Evolutionary conservation across 2,797 vertebrate species (phyloP).

Genomic region (Anabacerthia variegaticeps): DNA sequence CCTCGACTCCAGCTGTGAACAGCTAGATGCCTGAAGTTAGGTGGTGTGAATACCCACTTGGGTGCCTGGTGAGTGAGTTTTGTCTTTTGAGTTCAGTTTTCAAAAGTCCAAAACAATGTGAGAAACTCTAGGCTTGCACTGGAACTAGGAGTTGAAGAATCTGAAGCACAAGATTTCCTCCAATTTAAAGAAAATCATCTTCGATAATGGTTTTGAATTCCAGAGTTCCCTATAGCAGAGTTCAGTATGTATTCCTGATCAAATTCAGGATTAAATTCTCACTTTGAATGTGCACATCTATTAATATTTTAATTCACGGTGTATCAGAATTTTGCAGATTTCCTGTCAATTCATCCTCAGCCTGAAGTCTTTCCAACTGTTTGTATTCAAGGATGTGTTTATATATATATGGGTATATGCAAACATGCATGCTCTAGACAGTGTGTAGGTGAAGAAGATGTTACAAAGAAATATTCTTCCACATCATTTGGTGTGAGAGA

Average conservation of each 20-base stretch:
- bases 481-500: conserved; percentile 16
- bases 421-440: not conserved
- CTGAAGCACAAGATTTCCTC: not conserved
- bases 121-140: not conserved
- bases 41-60: not conserved
- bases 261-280: conserved; percentile 4
- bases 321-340: not conserved
- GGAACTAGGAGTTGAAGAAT: not conserved
- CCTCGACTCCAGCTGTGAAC: not conserved
- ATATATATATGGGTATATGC: not conserved
- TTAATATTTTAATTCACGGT: conserved; percentile 11
- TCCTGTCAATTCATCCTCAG: not conserved
- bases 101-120: not conserved
- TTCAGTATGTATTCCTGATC: not conserved
- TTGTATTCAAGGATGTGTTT: not conserved
- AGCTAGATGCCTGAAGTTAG: not conserved
- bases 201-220: not conserved
- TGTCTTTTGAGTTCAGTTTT: not conserved
- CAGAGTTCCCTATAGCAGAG: not conserved
- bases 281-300: not conserved
- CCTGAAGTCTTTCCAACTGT: conserved; percentile 4
- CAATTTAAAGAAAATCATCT: not conserved
- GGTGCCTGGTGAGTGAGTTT: not conserved
- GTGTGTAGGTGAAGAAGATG: conserved; percentile 20
- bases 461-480: not conserved